Evolutionary conservation across 2,113 vertebrate species (phyloP).

Genomic region (Pedionomus torquatus): DNA sequence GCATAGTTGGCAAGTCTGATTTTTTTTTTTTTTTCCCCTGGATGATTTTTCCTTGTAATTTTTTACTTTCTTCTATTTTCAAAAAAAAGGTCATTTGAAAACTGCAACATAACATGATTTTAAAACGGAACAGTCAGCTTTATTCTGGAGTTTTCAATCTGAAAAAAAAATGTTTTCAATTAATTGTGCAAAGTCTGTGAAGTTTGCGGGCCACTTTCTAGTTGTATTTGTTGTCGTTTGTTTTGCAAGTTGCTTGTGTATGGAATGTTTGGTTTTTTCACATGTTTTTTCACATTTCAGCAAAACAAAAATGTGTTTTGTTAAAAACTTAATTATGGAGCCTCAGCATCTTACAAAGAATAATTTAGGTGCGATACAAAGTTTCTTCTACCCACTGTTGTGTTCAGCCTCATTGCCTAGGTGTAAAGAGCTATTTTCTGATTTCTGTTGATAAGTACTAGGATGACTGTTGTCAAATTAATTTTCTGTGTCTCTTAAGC

Average conservation of each 20-base stretch:
- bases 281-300: neutral
- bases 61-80: constrained; percentile 5
- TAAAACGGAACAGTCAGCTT: neutral
- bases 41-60: neutral
- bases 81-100: neutral
- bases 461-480: neutral
- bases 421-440: neutral
- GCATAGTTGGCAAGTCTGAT: neutral
- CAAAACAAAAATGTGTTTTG: neutral
- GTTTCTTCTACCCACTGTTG: neutral
- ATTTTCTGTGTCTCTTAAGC: neutral
- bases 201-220: neutral
- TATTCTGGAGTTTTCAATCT: neutral
- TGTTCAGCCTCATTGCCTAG: neutral
- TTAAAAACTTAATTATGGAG: neutral
- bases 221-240: neutral
- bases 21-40: neutral
- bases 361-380: neutral
- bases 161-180: neutral
- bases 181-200: neutral
- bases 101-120: neutral
- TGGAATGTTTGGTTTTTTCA: neutral
- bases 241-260: neutral
- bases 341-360: neutral
- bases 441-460: neutral